phyloP scores from a whole-genome alignment of 1,140 invertebrate genomes.

The Pseudomyrmex concolor region DNA sequence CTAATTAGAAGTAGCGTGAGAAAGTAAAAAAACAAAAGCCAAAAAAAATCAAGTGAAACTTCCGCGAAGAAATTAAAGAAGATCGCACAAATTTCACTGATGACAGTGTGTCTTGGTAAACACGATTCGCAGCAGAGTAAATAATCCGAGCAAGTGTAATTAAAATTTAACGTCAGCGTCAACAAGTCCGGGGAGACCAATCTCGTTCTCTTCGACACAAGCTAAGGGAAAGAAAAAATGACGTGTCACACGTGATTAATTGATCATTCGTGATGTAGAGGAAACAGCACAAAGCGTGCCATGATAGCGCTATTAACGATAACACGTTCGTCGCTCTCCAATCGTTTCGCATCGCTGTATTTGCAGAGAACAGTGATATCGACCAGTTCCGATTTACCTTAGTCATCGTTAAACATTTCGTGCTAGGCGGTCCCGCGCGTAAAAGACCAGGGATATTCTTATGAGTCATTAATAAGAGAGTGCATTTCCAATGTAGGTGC shows the following conservation, averaged over 20 bases:
- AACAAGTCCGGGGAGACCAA: constrained; percentile 6
- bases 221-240: neutral
- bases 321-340: constrained; percentile 29
- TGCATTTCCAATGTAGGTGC: constrained; percentile 21
- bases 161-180: constrained; percentile 22
- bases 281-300: constrained; percentile 12
- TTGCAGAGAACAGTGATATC: constrained; percentile 56
- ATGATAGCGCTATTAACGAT: constrained; percentile 6
- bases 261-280: constrained; percentile 29
- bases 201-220: neutral
- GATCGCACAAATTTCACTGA: constrained; percentile 1
- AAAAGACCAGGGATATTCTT: constrained; percentile 23
- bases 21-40: neutral
- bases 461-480: constrained; percentile 68
- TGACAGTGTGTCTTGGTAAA: neutral
- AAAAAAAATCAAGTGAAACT: constrained; percentile 3
- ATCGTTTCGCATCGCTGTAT: constrained; percentile 18
- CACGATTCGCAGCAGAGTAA: neutral
- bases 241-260: constrained; percentile 35
- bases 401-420: constrained; percentile 60
- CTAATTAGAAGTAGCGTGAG: constrained; percentile 27
- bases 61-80: constrained; percentile 38
- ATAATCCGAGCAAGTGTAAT: neutral
- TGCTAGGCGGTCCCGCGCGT: neutral
- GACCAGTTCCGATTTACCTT: constrained; percentile 63